phyloP scores from a whole-genome alignment of 2,888 invertebrate species.

The Unio pictorum region DNA sequence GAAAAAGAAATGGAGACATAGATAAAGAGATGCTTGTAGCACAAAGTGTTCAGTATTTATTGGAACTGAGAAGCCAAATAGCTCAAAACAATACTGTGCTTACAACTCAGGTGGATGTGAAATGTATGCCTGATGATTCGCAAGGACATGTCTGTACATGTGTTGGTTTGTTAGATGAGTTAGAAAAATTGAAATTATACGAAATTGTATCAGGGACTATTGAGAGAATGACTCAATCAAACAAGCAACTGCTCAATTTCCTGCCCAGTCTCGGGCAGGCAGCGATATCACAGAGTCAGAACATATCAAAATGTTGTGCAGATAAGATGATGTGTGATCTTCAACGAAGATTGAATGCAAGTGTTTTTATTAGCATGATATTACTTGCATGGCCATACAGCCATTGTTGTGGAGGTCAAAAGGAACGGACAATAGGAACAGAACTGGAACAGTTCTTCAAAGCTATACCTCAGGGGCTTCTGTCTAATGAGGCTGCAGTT shows the following conservation, averaged over 20 bases:
- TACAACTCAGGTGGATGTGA: constrained; percentile 35
- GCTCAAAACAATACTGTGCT: constrained; percentile 14
- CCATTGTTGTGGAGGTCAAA: neutral
- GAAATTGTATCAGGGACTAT: constrained; percentile 13
- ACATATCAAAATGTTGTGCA: no score
- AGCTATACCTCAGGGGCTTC: no score
- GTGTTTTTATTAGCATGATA: constrained; percentile 26
- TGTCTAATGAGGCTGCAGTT: no score
- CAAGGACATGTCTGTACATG: constrained; percentile 27
- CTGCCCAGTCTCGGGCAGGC: no score
- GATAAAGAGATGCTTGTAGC: neutral
- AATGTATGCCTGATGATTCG: constrained; percentile 23
- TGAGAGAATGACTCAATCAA: constrained; percentile 1
- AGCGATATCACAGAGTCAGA: no score
- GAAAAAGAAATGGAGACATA: neutral
- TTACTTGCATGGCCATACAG: constrained; percentile 46
- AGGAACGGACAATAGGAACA: no score
- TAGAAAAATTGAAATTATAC: constrained; percentile 30
- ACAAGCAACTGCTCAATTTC: no score
- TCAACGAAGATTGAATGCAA: neutral
- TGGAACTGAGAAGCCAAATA: neutral
- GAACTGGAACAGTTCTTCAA: no score
- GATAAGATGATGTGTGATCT: neutral
- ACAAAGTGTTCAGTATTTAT: neutral
- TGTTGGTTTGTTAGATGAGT: constrained; percentile 23